Evolutionary conservation across 2,113 vertebrate species (phyloP).

Genomic region (Epinephelus lanceolatus): DNA sequence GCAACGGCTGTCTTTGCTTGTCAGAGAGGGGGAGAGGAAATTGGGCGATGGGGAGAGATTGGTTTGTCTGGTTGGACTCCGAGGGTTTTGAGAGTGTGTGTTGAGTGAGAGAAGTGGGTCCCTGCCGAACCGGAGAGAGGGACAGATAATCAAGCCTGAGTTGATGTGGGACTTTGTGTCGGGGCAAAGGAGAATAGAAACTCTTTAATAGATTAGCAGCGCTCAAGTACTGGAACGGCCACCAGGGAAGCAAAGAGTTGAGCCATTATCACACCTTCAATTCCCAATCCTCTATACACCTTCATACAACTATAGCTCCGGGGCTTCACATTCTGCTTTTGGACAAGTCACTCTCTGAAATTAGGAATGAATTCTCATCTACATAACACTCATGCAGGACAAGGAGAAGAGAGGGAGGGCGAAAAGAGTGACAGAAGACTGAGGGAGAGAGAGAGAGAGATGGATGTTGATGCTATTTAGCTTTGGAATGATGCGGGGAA

Average conservation of each 20-base stretch:
- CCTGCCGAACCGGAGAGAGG: constrained; percentile 48
- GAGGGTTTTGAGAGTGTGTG: constrained; percentile 33
- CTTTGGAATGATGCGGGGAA: constrained; percentile 58
- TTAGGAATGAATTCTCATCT: constrained; percentile 63
- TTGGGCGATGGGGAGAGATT: constrained; percentile 62
- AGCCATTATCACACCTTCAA: constrained; percentile 63
- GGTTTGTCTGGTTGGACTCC: constrained; percentile 64
- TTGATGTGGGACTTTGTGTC: constrained; percentile 64
- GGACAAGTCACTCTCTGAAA: constrained; percentile 29
- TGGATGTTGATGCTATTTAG: constrained; percentile 62
- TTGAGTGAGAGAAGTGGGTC: constrained; percentile 41
- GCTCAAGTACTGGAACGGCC: constrained; percentile 65
- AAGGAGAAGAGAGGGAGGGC: constrained; percentile 18
- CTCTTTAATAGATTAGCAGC: constrained; percentile 79
- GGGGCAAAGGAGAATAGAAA: constrained; percentile 73
- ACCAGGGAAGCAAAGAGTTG: constrained; percentile 56
- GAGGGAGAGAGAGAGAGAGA: constrained; percentile 22
- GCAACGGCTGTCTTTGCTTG: constrained; percentile 38
- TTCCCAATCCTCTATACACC: constrained; percentile 43
- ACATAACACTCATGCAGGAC: constrained; percentile 61
- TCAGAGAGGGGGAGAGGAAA: constrained; percentile 33
- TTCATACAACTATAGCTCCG: constrained; percentile 1
- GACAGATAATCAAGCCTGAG: constrained; percentile 77
- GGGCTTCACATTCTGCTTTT: constrained; percentile 17
- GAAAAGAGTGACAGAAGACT: constrained; percentile 11